phyloP scores from a whole-genome alignment of 2,113 vertebrate species.

The Orycteropus afer region DNA sequence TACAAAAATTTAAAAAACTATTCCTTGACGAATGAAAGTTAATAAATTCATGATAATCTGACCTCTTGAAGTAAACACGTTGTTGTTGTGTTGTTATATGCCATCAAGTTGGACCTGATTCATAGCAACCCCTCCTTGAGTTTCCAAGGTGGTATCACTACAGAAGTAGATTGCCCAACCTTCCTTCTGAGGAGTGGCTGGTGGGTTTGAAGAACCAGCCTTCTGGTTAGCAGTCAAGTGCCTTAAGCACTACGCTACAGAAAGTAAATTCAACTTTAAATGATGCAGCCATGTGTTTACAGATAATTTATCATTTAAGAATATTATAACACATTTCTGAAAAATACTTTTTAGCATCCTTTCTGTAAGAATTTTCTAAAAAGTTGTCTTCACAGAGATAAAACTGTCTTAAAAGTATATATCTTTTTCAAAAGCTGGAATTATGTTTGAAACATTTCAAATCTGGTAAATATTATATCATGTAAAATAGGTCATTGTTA shows the following conservation, averaged over 20 bases:
- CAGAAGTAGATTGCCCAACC: too few species aligned
- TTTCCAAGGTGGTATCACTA: too few species aligned
- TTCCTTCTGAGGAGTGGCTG: too few species aligned
- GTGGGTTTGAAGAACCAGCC: too few species aligned
- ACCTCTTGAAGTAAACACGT: not conserved
- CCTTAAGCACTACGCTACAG: too few species aligned
- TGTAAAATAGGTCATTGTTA: not conserved
- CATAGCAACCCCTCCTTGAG: too few species aligned
- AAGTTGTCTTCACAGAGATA: not conserved
- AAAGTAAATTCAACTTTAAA: not conserved
- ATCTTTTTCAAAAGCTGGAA: not conserved
- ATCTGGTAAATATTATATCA: not conserved
- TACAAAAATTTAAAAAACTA: not conserved
- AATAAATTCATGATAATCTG: not conserved
- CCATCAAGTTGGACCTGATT: too few species aligned
- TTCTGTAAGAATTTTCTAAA: not conserved
- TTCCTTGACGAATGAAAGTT: not conserved
- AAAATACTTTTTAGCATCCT: not conserved
- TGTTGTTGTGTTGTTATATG: too few species aligned
- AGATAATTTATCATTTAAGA: not conserved
- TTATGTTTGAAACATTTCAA: not conserved
- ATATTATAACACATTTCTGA: not conserved
- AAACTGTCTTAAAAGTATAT: not conserved
- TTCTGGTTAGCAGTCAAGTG: too few species aligned
- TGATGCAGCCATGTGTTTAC: not conserved